phyloP scores from a whole-genome alignment of 64 coral and sea anemone genomes.

The Montipora cactus region DNA sequence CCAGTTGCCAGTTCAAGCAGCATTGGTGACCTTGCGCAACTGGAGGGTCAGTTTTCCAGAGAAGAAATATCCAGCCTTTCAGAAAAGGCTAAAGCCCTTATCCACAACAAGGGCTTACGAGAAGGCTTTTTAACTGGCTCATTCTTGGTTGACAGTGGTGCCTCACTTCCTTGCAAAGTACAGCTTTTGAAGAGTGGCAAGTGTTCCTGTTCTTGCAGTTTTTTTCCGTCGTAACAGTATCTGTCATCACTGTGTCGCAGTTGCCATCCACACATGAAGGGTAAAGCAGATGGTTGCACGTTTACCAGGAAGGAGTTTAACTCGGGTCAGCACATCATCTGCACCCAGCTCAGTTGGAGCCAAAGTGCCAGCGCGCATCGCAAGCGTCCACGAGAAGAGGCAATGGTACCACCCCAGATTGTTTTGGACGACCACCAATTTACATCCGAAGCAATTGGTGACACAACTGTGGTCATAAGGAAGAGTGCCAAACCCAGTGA shows the following conservation, averaged over 20 bases:
- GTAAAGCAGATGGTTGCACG: conserved; percentile 41
- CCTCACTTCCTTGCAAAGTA: conserved; percentile 16
- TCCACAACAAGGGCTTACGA: conserved; percentile 47
- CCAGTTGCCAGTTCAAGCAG: conserved; percentile 12
- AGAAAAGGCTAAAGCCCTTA: conserved; percentile 65
- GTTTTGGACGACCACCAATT: conserved; percentile 44
- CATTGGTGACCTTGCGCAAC: conserved; percentile 43
- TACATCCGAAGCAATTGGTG: conserved; percentile 36
- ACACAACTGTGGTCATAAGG: conserved; percentile 55
- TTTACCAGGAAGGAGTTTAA: conserved; percentile 49
- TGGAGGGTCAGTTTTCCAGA: conserved; percentile 64
- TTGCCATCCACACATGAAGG: conserved; percentile 33
- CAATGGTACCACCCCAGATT: conserved; percentile 36
- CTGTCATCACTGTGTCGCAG: conserved; percentile 49
- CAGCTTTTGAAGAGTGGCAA: conserved; percentile 57
- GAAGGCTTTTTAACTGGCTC: conserved; percentile 69
- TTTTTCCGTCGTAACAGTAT: conserved; percentile 52
- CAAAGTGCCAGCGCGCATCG: conserved; percentile 59
- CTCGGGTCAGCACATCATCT: conserved; percentile 40
- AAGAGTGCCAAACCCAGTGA: conserved; percentile 60
- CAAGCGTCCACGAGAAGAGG: conserved; percentile 47
- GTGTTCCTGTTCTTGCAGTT: conserved; percentile 61
- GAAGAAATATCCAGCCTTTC: conserved; percentile 65
- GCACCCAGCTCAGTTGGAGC: conserved; percentile 61
- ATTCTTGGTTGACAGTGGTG: conserved; percentile 64